These are phyloP conservation scores for Drosophila mayaguana DNA, from an alignment of 2,888 invertebrate genomes.

Conservation along the genomic window DNA sequence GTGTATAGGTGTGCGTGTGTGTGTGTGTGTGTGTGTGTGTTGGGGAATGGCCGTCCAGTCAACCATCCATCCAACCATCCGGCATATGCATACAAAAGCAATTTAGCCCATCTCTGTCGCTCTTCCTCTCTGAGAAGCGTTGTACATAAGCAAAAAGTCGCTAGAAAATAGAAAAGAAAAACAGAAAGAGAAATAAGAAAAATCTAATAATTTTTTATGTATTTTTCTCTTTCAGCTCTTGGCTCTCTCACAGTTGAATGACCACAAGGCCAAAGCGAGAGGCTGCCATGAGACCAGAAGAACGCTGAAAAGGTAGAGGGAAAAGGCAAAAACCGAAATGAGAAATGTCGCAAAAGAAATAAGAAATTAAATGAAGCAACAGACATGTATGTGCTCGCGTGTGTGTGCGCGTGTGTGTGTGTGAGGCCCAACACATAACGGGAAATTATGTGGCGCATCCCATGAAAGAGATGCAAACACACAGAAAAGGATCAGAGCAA, in stretches of 20 bases:
- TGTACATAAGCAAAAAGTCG: constrained; percentile 44
- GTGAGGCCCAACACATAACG: constrained; percentile 26
- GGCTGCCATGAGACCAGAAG: constrained; percentile 49
- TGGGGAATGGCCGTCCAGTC: constrained; percentile 27
- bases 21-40: constrained; percentile 9
- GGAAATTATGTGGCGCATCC: constrained; percentile 55
- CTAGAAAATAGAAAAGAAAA: constrained; percentile 25
- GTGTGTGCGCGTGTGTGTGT: constrained; percentile 7
- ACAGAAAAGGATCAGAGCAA: constrained; percentile 42
- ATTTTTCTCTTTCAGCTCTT: constrained; percentile 53
- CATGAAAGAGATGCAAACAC: constrained; percentile 26
- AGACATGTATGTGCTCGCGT: constrained; percentile 24
- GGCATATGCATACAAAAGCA: constrained; percentile 78
- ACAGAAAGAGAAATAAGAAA: constrained; percentile 36
- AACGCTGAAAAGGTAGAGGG: constrained; percentile 51
- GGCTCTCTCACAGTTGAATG: constrained; percentile 74
- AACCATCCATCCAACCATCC: constrained; percentile 49
- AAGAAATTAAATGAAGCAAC: constrained; percentile 64
- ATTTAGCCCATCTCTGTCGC: constrained; percentile 52
- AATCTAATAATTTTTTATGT: constrained; percentile 73
- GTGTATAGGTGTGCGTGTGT: constrained; percentile 26
- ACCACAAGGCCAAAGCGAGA: constrained; percentile 63
- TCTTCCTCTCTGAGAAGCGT: background rate
- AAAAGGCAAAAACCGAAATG: constrained; percentile 37
- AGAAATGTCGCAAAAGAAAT: constrained; percentile 53